Evolutionary conservation across 2,113 vertebrate genomes (phyloP).

Genomic region (Okapia johnstoni): DNA sequence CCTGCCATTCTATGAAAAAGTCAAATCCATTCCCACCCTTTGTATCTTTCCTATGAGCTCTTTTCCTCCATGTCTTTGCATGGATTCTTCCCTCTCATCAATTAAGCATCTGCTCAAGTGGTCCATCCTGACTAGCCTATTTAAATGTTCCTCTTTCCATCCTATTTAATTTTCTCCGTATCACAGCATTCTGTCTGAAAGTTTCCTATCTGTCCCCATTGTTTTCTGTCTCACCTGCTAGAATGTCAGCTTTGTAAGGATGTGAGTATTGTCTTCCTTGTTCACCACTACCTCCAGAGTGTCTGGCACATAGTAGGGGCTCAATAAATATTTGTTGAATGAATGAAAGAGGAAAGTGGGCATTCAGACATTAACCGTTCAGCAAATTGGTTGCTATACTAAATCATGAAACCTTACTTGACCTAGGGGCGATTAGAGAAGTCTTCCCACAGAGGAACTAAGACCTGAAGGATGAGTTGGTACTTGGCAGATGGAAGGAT

Average conservation of each 20-base stretch:
- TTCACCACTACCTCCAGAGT: background rate
- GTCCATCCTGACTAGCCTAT: background rate
- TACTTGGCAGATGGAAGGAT: background rate
- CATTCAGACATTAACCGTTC: background rate
- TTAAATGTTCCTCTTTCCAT: background rate
- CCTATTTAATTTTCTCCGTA: background rate
- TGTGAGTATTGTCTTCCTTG: background rate
- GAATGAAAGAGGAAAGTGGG: background rate
- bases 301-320: background rate
- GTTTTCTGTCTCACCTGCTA: background rate
- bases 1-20: background rate
- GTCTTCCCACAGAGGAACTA: background rate
- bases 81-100: background rate
- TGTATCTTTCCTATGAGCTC: background rate
- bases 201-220: background rate
- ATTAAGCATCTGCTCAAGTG: background rate
- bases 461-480: background rate
- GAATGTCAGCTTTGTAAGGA: background rate
- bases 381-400: background rate
- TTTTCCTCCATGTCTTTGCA: background rate
- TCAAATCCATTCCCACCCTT: background rate
- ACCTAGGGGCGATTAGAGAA: background rate
- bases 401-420: background rate
- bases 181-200: background rate
- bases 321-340: background rate